These are phyloP conservation scores for Leptopilina drosophilae DNA, from an alignment of 2,888 invertebrate genomes.

Conservation along the genomic window DNA sequence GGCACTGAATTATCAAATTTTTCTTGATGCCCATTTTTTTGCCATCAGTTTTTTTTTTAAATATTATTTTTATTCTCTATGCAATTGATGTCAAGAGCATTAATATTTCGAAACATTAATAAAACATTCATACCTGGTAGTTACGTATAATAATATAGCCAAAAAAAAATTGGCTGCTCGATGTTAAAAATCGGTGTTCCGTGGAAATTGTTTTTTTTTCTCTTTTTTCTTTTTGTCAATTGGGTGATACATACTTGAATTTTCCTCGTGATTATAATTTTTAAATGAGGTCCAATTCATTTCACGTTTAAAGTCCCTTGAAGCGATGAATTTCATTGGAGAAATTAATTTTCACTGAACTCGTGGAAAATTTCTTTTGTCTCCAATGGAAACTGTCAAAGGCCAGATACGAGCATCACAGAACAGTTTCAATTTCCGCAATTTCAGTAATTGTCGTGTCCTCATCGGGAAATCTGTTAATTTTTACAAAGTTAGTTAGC, in stretches of 20 bases:
- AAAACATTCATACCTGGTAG: slow-evolving; percentile 24
- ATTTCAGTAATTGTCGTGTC: slow-evolving; percentile 84
- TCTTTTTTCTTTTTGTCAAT: not conserved
- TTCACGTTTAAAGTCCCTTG: not conserved
- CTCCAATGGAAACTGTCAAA: slow-evolving; percentile 56
- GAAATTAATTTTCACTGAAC: slow-evolving; percentile 45
- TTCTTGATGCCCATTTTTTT: slow-evolving; percentile 13
- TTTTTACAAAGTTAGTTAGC: not conserved
- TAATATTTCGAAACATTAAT: slow-evolving; percentile 12
- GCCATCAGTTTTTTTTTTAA: not conserved
- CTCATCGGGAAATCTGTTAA: slow-evolving; percentile 68
- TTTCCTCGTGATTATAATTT: not conserved
- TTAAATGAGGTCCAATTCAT: not conserved
- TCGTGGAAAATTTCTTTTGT: slow-evolving; percentile 44
- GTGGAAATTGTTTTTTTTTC: not conserved
- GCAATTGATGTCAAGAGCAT: not conserved
- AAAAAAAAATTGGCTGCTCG: slow-evolving; percentile 14
- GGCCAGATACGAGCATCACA: slow-evolving; percentile 81
- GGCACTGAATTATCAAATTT: slow-evolving; percentile 29
- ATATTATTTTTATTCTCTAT: not conserved
- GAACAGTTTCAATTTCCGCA: slow-evolving; percentile 95
- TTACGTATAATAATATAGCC: not conserved
- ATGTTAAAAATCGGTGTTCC: slow-evolving; percentile 18
- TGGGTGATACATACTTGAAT: not conserved
- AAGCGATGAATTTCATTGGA: slow-evolving; percentile 36